These are phyloP conservation scores for Gouania willdenowi DNA, from an alignment of 2,797 vertebrate genomes.

Conservation along the genomic window DNA sequence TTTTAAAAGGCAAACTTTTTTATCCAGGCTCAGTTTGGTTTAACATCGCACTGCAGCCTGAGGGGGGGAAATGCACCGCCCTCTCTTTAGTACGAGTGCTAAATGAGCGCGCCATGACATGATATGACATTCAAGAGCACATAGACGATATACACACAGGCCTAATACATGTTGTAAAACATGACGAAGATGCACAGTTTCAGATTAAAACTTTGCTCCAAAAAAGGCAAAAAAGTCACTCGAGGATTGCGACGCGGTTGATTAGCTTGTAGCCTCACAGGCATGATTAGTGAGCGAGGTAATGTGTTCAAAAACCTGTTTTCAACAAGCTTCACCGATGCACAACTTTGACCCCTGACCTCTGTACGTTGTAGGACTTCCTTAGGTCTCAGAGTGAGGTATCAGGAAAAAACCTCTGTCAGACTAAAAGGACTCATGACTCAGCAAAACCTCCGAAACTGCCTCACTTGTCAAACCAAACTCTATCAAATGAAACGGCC, in stretches of 20 bases:
- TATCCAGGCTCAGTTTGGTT: constrained; percentile 34
- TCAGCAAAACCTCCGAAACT: too few relatives aligned
- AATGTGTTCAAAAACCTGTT: constrained; percentile 11
- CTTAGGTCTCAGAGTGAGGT: constrained; percentile 12
- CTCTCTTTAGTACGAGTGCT: constrained; percentile 38
- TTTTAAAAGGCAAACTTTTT: constrained; percentile 35
- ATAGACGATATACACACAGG: constrained; percentile 54
- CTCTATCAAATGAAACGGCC: too few relatives aligned
- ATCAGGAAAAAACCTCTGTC: constrained; percentile 6
- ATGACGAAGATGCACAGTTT: constrained; percentile 49
- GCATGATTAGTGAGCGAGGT: too few relatives aligned
- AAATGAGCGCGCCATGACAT: constrained; percentile 40
- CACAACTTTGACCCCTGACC: constrained; percentile 4
- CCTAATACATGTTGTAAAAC: constrained; percentile 50
- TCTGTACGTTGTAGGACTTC: constrained; percentile 3
- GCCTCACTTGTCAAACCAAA: too few relatives aligned
- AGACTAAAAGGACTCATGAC: too few relatives aligned
- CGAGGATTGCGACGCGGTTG: constrained; percentile 14
- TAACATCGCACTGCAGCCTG: constrained; percentile 15
- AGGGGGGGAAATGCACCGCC: too few relatives aligned
- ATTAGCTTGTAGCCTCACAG: constrained; percentile 7
- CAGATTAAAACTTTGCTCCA: constrained; percentile 42
- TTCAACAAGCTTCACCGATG: neutral
- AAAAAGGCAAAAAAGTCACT: constrained; percentile 48
- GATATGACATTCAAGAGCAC: constrained; percentile 66